Percentiles rank a stretch among this genome's conserved stretches.
phyloP scores from a whole-genome alignment of 2,888 invertebrate species.

The Achlya flavicornis region DNA sequence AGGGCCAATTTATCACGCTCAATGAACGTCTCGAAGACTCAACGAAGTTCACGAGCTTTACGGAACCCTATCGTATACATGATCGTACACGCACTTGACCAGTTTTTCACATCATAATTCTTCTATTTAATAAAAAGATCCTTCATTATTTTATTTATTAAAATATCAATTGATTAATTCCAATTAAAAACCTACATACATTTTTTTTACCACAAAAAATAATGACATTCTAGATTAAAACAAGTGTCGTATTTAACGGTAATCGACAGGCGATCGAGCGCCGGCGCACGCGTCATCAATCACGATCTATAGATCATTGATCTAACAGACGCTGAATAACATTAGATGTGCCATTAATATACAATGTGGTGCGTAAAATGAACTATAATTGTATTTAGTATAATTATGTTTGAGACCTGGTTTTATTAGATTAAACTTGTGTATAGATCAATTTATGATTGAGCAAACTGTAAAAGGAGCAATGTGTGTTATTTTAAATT shows the following conservation, averaged over 20 bases:
- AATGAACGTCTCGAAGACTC: no score
- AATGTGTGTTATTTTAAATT: no score
- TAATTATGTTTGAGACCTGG: neutral
- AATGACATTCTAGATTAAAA: slow-evolving; percentile 32
- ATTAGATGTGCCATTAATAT: slow-evolving; percentile 25
- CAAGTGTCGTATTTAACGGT: slow-evolving; percentile 49
- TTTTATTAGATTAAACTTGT: neutral
- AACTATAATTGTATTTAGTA: slow-evolving; percentile 1
- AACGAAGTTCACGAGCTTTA: no score
- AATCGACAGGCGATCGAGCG: slow-evolving; percentile 30
- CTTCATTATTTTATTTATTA: neutral
- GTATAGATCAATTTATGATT: neutral
- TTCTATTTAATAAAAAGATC: neutral
- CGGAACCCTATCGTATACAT: no score
- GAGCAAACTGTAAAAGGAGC: neutral
- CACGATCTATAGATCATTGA: slow-evolving; percentile 60
- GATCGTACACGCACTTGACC: no score
- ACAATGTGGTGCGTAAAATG: slow-evolving; percentile 11
- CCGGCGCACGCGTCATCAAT: slow-evolving; percentile 48
- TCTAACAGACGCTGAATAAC: slow-evolving; percentile 42
- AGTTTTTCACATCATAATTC: no score
- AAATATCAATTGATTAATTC: neutral
- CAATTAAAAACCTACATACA: neutral
- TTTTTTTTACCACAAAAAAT: neutral
- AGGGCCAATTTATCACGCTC: no score